phyloP scores from a whole-genome alignment of 2,797 vertebrate genomes.

The Myotis pilosus region DNA sequence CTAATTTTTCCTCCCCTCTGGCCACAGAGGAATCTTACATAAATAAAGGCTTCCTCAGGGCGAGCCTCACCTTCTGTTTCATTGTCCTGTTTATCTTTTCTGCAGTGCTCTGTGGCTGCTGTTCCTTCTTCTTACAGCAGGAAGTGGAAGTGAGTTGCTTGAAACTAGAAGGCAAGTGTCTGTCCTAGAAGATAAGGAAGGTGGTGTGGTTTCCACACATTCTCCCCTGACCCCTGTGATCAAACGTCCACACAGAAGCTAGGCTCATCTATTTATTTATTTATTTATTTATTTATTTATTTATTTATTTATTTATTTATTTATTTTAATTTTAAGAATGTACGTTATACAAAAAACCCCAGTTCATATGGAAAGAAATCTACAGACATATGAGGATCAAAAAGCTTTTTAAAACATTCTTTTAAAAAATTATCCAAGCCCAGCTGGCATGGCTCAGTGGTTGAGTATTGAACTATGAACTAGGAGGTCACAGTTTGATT shows the following conservation, averaged over 20 bases:
- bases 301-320: too few relatives aligned
- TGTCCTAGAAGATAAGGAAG: background rate
- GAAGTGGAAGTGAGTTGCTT: background rate
- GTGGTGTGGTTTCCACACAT: background rate
- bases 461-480: too few relatives aligned
- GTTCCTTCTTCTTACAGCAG: background rate
- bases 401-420: conserved; percentile 84
- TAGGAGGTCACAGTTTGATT: too few relatives aligned
- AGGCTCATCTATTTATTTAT: background rate
- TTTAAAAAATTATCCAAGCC: conserved; percentile 80
- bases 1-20: background rate
- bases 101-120: background rate
- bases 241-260: background rate
- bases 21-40: background rate
- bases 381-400: conserved; percentile 85
- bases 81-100: background rate
- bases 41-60: background rate
- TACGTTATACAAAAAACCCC: conserved; percentile 84
- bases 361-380: conserved; percentile 89
- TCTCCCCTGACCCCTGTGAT: background rate
- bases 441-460: too few relatives aligned
- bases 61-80: accelerated
- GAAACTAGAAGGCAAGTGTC: background rate
- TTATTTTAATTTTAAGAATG: conserved; percentile 79
- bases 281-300: conserved; percentile 31